phyloP scores from a whole-genome alignment of 2,113 vertebrate genomes.

The Laticauda laticaudata region DNA sequence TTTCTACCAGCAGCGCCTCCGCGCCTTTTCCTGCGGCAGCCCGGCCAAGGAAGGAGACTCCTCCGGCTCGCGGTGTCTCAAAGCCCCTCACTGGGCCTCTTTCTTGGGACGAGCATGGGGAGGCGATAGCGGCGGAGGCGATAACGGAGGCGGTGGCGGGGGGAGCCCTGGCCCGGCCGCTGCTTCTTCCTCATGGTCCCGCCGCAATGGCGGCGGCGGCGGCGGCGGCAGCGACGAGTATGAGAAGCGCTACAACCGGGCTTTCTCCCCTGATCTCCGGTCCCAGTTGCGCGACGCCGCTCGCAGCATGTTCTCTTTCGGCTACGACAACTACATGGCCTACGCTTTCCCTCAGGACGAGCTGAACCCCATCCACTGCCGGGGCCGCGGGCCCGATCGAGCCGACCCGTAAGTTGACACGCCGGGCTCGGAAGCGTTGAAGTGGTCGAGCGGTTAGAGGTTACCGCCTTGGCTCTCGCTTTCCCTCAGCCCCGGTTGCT shows the following conservation, averaged over 20 bases:
- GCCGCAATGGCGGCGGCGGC: slow-evolving; percentile 47
- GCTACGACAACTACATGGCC: slow-evolving; percentile 97
- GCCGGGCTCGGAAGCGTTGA: background rate
- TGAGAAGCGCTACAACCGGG: slow-evolving; percentile 80
- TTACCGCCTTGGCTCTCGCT: background rate
- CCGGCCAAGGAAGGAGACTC: background rate
- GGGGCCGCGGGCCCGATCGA: slow-evolving; percentile 89
- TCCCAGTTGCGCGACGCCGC: slow-evolving; percentile 85
- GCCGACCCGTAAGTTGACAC: slow-evolving; percentile 84
- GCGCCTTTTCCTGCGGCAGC: slow-evolving; percentile 33
- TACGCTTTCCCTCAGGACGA: slow-evolving; percentile 94
- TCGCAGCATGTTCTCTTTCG: slow-evolving; percentile 92
- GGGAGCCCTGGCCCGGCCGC: slow-evolving; percentile 60
- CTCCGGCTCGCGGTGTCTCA: background rate
- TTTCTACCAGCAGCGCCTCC: slow-evolving; percentile 73
- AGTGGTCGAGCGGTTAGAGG: background rate
- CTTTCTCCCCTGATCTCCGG: slow-evolving; percentile 83
- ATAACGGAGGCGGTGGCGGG: slow-evolving; percentile 35
- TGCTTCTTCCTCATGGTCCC: slow-evolving; percentile 42
- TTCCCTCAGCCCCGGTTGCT: background rate
- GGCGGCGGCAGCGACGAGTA: slow-evolving; percentile 80
- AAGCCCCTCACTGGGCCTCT: slow-evolving; percentile 17
- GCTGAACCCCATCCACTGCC: slow-evolving; percentile 92
- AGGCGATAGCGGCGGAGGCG: slow-evolving; percentile 13
- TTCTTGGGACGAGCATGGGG: slow-evolving; percentile 7